Conservation (phyloP, 2,888 invertebrate species). For the Plagiodera versicolora region DNA sequence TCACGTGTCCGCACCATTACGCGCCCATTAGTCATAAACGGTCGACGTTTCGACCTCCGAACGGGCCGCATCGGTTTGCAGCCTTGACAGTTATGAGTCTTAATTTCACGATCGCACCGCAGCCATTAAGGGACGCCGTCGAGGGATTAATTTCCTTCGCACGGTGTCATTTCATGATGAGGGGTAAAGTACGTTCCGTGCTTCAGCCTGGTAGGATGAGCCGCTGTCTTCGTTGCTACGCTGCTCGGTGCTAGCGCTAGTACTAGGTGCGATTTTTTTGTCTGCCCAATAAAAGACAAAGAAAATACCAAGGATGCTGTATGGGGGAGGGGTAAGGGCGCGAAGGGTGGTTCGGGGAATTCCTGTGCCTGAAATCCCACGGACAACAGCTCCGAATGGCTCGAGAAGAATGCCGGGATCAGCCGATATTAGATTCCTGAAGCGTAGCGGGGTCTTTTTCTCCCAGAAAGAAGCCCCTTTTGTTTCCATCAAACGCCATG, state of each 20-base stretch:
- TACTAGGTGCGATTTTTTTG: no score
- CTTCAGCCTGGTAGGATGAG: no score
- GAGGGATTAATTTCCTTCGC: neutral
- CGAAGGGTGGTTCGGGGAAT: conserved; percentile 38
- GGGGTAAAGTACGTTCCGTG: no score
- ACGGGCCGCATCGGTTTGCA: conserved; percentile 44
- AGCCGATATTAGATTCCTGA: conserved; percentile 53
- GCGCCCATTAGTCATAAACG: conserved; percentile 47
- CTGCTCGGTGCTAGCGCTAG: no score
- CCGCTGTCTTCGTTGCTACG: no score
- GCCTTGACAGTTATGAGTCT: conserved; percentile 42
- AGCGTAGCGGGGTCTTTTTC: conserved; percentile 44
- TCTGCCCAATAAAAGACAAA: no score
- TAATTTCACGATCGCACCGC: conserved; percentile 38
- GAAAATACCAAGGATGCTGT: conserved; percentile 10
- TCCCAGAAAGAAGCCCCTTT: neutral
- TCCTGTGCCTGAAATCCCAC: conserved; percentile 52
- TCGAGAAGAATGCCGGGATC: conserved; percentile 53
- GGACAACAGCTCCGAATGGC: conserved; percentile 49
- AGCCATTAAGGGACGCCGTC: neutral
- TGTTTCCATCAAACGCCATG: conserved; percentile 19
- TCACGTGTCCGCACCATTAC: conserved; percentile 46
- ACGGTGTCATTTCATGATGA: no score
- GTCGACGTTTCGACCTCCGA: conserved; percentile 37
- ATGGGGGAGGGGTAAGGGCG: conserved; percentile 12